A percentile compares a stretch with the other conserved stretches of the same genome.
Conservation (phyloP, 1,140 invertebrate species). For the Zophobas morio region DNA sequence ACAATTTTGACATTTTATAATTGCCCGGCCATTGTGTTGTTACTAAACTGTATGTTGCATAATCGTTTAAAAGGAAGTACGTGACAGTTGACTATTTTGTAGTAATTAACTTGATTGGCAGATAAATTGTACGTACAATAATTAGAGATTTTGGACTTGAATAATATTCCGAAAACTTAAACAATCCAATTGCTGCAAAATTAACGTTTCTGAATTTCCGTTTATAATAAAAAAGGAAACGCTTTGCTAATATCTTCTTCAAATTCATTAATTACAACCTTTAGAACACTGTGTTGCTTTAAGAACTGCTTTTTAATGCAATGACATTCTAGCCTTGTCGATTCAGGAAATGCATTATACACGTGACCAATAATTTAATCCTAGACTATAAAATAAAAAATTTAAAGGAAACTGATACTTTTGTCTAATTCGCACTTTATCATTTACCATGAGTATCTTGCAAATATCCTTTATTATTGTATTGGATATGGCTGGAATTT, state of each 20-base stretch:
- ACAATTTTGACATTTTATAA: conserved; percentile 18
- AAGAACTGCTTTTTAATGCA: not conserved
- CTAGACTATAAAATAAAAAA: conserved; percentile 23
- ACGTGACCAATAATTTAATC: conserved; percentile 29
- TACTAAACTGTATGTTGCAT: conserved; percentile 18
- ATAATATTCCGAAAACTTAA: not conserved
- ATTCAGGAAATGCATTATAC: conserved; percentile 37
- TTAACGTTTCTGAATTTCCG: not conserved
- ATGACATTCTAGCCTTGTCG: conserved; percentile 10
- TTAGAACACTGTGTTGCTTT: no score
- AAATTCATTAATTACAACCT: no score
- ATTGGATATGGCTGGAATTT: not conserved
- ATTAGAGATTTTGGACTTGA: not conserved
- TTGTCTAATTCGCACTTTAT: not conserved
- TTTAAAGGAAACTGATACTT: conserved; percentile 27
- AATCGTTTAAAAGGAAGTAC: conserved; percentile 28
- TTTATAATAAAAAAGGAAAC: not conserved
- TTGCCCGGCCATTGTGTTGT: conserved; percentile 11
- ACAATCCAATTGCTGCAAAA: not conserved
- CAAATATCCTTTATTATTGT: not conserved
- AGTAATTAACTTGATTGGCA: conserved; percentile 3
- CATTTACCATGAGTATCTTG: conserved; percentile 1
- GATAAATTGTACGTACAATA: not conserved
- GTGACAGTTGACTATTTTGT: conserved; percentile 1
- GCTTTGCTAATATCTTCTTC: no score